A percentile compares a stretch with the other conserved stretches of the same genome.
Evolutionary conservation across 2,113 vertebrate species (phyloP).

Genomic region (Scolopax mira): DNA sequence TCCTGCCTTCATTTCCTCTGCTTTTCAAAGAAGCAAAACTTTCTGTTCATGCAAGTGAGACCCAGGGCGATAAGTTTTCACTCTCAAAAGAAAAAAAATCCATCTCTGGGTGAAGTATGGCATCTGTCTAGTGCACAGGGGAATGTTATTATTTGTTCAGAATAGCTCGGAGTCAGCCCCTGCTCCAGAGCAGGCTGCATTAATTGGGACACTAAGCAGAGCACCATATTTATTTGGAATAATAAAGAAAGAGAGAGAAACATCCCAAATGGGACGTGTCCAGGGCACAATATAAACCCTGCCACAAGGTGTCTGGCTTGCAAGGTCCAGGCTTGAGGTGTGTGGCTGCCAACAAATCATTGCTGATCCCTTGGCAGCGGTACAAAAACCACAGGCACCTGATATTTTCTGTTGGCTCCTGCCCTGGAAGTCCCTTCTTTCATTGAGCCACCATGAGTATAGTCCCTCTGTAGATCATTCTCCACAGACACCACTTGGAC

Average conservation of each 20-base stretch:
- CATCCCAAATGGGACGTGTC: not conserved
- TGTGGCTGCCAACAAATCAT: slow-evolving; percentile 16
- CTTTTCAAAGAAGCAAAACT: not conserved
- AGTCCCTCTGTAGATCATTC: not conserved
- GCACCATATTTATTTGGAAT: not conserved
- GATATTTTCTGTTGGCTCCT: slow-evolving; percentile 15
- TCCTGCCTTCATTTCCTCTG: not conserved
- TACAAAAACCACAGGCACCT: not conserved
- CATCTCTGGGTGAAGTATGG: not conserved
- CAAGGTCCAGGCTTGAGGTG: not conserved
- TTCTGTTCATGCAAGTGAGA: not conserved
- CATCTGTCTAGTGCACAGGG: not conserved
- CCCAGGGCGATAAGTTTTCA: not conserved
- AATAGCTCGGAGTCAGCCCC: not conserved
- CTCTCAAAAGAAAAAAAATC: not conserved
- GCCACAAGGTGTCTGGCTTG: not conserved
- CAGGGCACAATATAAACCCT: not conserved
- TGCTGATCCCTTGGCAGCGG: not conserved
- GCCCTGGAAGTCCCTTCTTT: not conserved
- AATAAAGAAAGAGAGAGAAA: not conserved
- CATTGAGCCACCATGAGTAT: not conserved
- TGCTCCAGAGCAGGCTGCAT: not conserved
- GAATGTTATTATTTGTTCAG: not conserved
- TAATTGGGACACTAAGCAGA: not conserved
- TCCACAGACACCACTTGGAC: not conserved